These are phyloP conservation scores for Tachystola acroxantha DNA, from an alignment of 2,888 invertebrate genomes.

Conservation along the genomic window DNA sequence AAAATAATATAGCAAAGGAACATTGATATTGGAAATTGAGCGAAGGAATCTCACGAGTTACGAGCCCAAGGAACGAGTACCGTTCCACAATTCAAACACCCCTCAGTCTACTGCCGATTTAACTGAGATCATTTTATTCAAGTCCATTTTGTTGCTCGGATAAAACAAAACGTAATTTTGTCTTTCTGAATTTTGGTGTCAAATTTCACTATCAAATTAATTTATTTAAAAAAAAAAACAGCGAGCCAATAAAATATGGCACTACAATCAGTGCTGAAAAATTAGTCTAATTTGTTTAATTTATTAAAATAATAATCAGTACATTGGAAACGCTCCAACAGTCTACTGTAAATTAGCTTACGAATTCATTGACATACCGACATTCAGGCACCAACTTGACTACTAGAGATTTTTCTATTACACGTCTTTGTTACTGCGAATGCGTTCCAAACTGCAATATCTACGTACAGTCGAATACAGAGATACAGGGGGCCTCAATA, in stretches of 20 bases:
- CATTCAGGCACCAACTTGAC: slow-evolving; percentile 74
- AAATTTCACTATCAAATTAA: slow-evolving; percentile 68
- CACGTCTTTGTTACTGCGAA: slow-evolving; percentile 57
- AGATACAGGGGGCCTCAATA: too few relatives aligned
- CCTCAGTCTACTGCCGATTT: slow-evolving; percentile 41
- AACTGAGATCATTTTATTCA: slow-evolving; percentile 68
- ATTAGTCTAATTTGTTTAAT: slow-evolving; percentile 62
- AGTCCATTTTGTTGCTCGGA: slow-evolving; percentile 56
- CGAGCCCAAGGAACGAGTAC: background rate
- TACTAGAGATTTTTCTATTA: slow-evolving; percentile 63
- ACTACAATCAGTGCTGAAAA: slow-evolving; percentile 70
- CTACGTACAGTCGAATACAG: too few relatives aligned
- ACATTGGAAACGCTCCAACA: slow-evolving; percentile 67
- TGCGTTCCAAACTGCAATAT: too few relatives aligned
- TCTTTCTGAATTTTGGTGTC: slow-evolving; percentile 72
- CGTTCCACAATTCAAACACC: background rate
- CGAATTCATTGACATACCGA: slow-evolving; percentile 40
- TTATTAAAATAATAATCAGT: slow-evolving; percentile 70
- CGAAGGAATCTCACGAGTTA: slow-evolving; percentile 12
- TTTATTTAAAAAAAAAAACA: slow-evolving; percentile 41
- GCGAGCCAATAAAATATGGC: slow-evolving; percentile 75
- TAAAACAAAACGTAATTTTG: slow-evolving; percentile 49
- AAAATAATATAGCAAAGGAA: background rate
- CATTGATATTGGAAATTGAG: slow-evolving; percentile 26
- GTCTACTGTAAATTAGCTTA: slow-evolving; percentile 41